Conservation (phyloP, 2,888 invertebrate species). For the Drosophila falleni region DNA sequence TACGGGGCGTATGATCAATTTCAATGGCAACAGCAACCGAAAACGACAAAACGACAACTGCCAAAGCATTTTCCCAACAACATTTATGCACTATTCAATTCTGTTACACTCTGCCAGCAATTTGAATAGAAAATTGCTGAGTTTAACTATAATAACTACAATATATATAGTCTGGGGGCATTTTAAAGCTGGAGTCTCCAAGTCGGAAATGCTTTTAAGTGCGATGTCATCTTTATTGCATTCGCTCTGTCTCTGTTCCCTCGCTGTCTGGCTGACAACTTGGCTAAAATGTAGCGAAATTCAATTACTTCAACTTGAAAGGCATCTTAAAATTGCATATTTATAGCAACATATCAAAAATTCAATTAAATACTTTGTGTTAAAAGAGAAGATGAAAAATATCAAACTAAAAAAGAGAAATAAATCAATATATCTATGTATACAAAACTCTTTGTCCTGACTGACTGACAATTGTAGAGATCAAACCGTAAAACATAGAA, state of each 20-base stretch:
- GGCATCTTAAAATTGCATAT: not conserved
- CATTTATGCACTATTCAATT: slow-evolving; percentile 5
- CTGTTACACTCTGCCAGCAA: slow-evolving; percentile 18
- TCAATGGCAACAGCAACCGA: slow-evolving; percentile 1
- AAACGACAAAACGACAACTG: not conserved
- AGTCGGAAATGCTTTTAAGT: slow-evolving; percentile 62
- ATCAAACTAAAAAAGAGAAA: not conserved
- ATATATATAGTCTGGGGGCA: not conserved
- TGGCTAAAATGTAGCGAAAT: slow-evolving; percentile 15
- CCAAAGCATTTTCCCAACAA: slow-evolving; percentile 8
- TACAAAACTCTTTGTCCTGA: no score
- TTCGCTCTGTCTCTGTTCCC: not conserved
- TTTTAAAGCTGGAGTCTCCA: slow-evolving; percentile 14
- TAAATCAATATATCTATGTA: not conserved
- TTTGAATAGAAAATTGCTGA: slow-evolving; percentile 49
- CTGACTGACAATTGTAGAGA: no score
- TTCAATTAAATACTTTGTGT: not conserved
- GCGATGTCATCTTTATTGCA: slow-evolving; percentile 49
- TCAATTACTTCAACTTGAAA: slow-evolving; percentile 8
- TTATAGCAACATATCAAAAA: not conserved
- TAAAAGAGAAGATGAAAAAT: not conserved
- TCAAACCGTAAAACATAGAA: no score
- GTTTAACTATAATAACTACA: slow-evolving; percentile 10
- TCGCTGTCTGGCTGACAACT: slow-evolving; percentile 6
- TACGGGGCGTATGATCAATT: slow-evolving; percentile 55